Percentiles rank a stretch among this genome's conserved stretches.
Conservation (phyloP, 2,113 vertebrate genomes). For the Phalacrocorax carbo region DNA sequence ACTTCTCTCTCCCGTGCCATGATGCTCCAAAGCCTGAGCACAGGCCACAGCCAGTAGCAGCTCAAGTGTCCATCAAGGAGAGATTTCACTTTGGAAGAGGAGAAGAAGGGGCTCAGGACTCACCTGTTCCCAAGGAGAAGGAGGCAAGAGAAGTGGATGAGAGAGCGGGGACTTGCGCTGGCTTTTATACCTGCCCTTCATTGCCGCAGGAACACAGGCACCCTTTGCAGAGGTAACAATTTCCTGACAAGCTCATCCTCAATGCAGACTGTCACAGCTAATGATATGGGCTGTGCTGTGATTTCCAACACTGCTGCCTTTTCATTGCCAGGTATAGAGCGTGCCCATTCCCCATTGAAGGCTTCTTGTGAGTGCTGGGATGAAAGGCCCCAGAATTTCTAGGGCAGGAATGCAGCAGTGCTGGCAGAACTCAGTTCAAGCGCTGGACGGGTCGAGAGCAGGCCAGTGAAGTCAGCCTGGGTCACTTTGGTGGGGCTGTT, state of each 20-base stretch:
- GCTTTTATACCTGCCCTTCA: not conserved
- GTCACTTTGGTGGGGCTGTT: not conserved
- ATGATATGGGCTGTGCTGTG: not conserved
- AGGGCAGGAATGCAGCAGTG: not conserved
- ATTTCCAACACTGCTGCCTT: not conserved
- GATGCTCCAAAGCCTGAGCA: too few species aligned
- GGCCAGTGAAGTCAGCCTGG: not conserved
- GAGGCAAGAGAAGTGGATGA: not conserved
- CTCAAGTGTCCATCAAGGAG: fast-evolving
- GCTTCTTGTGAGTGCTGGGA: not conserved
- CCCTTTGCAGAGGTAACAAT: not conserved
- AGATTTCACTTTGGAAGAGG: not conserved
- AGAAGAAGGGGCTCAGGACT: not conserved
- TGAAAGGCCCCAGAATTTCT: not conserved
- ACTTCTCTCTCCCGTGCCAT: not conserved
- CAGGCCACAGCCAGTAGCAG: not conserved
- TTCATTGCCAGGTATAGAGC: not conserved
- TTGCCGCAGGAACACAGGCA: not conserved
- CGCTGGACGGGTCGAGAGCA: not conserved
- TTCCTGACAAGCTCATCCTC: not conserved
- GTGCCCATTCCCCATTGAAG: not conserved
- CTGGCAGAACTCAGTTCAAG: not conserved
- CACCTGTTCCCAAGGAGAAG: not conserved
- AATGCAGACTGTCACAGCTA: not conserved
- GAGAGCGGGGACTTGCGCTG: not conserved